Evolutionary conservation across 2,113 vertebrate species (phyloP).

Genomic region (Puffinus mauretanicus): DNA sequence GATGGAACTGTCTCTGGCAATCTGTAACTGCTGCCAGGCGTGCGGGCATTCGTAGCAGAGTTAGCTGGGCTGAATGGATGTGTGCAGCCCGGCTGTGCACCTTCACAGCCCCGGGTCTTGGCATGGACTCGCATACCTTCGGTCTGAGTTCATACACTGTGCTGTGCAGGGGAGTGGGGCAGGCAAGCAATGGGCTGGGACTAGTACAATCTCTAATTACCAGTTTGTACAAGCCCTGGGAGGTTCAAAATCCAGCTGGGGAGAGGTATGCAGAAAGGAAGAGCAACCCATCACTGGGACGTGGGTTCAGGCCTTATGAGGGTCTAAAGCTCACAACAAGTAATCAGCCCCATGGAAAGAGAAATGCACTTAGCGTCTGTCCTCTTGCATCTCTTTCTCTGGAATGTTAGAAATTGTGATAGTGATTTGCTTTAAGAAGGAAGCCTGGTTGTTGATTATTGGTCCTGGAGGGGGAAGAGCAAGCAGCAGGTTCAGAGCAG

Average conservation of each 20-base stretch:
- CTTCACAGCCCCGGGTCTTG: not conserved
- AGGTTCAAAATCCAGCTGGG: not conserved
- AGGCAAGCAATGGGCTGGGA: not conserved
- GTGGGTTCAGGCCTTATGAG: not conserved
- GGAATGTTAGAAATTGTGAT: not conserved
- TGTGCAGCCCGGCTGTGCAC: not conserved
- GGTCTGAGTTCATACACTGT: not conserved
- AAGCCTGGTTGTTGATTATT: not conserved
- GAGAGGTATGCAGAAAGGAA: not conserved
- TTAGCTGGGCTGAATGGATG: not conserved
- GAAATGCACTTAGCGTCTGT: fast-evolving
- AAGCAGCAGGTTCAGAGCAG: not conserved
- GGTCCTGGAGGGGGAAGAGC: not conserved
- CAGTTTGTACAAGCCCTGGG: not conserved
- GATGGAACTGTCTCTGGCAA: not conserved
- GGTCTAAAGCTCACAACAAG: not conserved
- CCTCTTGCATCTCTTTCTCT: not conserved
- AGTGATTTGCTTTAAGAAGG: not conserved
- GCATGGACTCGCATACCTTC: fast-evolving
- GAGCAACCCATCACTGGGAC: not conserved
- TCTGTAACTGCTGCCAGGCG: not conserved
- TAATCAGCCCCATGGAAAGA: not conserved
- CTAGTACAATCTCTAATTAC: not conserved
- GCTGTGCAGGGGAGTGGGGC: not conserved
- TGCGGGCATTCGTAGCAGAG: not conserved